A percentile compares a stretch with the other conserved stretches of the same genome.
Evolutionary conservation across 2,113 vertebrate species (phyloP).

Genomic region (Psophia crepitans): DNA sequence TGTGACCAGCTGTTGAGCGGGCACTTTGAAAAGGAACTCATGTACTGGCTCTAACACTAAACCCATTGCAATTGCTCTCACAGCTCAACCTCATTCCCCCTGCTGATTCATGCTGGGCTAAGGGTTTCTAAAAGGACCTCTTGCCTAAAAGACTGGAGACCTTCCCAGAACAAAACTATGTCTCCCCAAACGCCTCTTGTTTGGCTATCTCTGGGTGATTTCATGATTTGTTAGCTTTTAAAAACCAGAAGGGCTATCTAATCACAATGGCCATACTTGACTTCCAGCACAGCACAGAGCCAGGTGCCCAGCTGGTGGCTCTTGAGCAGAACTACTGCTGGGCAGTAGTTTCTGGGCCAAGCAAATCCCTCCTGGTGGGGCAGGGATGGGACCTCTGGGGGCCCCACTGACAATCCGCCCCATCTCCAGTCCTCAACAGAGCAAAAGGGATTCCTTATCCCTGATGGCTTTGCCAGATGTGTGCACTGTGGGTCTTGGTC

Average conservation of each 20-base stretch:
- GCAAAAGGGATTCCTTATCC: not conserved
- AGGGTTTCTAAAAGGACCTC: not conserved
- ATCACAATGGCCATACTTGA: not conserved
- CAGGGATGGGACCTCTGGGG: not conserved
- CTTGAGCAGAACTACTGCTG: not conserved
- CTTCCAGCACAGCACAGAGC: not conserved
- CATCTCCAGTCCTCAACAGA: not conserved
- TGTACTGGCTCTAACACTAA: slow-evolving; percentile 69
- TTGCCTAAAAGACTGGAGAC: not conserved
- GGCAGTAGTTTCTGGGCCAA: not conserved
- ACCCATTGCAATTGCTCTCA: slow-evolving; percentile 71
- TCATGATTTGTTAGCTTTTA: not conserved
- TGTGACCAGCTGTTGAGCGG: slow-evolving; percentile 45
- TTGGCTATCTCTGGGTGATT: not conserved
- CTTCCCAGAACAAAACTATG: not conserved
- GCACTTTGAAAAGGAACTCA: slow-evolving; percentile 61
- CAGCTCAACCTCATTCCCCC: not conserved
- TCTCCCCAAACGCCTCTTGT: not conserved
- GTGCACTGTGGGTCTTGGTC: not conserved
- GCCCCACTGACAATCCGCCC: not conserved
- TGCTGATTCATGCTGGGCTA: slow-evolving; percentile 57
- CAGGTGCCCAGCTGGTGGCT: not conserved
- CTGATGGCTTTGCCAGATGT: not conserved
- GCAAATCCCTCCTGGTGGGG: not conserved
- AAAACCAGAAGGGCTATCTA: not conserved